Base-by-base conservation (phyloP, 2,888 invertebrate genomes). In the Escarpia spicata region DNA sequence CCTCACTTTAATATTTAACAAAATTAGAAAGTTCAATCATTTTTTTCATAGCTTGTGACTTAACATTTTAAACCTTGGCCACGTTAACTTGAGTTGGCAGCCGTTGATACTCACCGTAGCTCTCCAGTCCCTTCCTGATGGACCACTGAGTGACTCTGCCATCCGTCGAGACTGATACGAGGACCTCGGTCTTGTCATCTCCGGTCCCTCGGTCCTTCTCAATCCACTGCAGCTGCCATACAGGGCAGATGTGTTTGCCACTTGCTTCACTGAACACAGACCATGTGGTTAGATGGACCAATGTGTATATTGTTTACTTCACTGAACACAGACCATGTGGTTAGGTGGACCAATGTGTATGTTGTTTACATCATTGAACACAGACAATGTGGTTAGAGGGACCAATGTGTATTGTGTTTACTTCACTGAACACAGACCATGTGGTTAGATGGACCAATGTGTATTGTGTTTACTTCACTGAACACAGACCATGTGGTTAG, bases 121-220 rank as follows among this genome's bases (percentile, higher is more conserved):
- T 95, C 94, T 96, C 96, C 94, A 96, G 96, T 91, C 96, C 96
- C 93, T 96, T 96, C 91, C 96, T 95, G 75, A 96, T 96, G 45
- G 96, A 96, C 96, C 96, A 96, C 94, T 96, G 96, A 26, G 96
- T 96, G 89, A 96, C 95, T 31, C 96, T 93, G 4, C 96, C 96
- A 94, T 96, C 96, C n/a, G 96, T 95, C n/a, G 96, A 96, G 31
- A 96, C 95, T 3, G 96, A 96, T 26, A 96, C 95, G 0, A 96
- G 94, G 26, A 96, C 96, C 94, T 96, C 96, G 26, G 95, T 93
- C 4, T 94, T 94, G 92, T 96, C 96, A 91, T 95, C 96, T 3
- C 96, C 96, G 8, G 95, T 95, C 19, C 95, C 96, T 90, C 95
- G 93, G 92, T 96, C 96, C 94, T 96, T 96, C 93, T 96, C 96